Evolutionary conservation across 1,140 invertebrate genomes (phyloP).

Genomic region (Pectinophora gossypiella): DNA sequence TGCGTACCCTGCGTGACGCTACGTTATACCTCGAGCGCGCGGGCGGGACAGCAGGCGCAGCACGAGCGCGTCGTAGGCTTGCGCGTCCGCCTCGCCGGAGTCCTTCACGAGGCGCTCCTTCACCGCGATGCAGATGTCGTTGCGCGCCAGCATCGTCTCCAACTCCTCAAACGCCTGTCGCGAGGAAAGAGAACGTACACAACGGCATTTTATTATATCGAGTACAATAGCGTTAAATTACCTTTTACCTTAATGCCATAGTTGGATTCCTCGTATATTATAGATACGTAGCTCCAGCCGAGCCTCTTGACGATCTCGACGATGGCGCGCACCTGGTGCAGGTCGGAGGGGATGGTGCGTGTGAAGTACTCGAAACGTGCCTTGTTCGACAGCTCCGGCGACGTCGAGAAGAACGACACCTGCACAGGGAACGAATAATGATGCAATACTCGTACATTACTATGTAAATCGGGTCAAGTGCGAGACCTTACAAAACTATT

Average conservation of each 20-base stretch:
- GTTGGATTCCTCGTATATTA: conserved; percentile 97
- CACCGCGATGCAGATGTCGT: conserved; percentile 94
- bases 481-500: too few species aligned
- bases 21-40: conserved; percentile 86
- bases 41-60: conserved; percentile 87
- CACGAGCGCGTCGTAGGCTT: conserved; percentile 92
- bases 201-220: too few species aligned
- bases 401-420: conserved; percentile 98
- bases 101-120: conserved; percentile 96
- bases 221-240: too few species aligned
- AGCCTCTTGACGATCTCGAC: conserved; percentile 95
- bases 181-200: too few species aligned
- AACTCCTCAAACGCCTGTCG: conserved; percentile 93
- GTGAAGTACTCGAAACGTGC: conserved; percentile 97
- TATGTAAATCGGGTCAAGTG: too few species aligned
- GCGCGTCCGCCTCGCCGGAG: conserved; percentile 92
- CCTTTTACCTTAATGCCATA: conserved; percentile 95
- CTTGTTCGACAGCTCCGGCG: conserved; percentile 95
- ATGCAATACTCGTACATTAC: too few species aligned
- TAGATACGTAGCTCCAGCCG: conserved; percentile 95
- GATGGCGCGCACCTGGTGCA: conserved; percentile 96
- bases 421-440: too few species aligned
- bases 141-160: conserved; percentile 86
- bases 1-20: too few species aligned
- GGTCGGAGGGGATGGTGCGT: conserved; percentile 95